Evolutionary conservation across 1,140 invertebrate species (phyloP).

Genomic region (Trachymyrmex cornetzi): DNA sequence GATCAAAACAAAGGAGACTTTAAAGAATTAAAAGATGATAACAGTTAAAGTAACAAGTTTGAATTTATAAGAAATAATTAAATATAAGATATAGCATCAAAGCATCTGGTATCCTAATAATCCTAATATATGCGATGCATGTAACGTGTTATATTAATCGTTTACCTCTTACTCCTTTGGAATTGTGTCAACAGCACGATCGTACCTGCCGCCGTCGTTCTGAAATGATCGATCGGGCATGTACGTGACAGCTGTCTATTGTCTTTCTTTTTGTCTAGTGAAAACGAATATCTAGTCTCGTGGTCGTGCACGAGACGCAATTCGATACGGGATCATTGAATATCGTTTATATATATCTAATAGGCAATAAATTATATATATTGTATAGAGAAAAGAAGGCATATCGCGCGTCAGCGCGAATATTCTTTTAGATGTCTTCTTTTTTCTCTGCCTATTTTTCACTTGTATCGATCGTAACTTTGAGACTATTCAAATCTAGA

Average conservation of each 20-base stretch:
- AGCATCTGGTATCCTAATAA: no score
- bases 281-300: constrained; percentile 25
- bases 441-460: neutral
- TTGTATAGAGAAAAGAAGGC: neutral
- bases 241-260: constrained; percentile 53
- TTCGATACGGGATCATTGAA: constrained; percentile 26
- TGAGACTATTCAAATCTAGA: constrained; percentile 6
- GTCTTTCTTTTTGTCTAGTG: constrained; percentile 31
- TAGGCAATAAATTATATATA: neutral
- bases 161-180: constrained; percentile 13
- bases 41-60: no score
- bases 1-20: neutral
- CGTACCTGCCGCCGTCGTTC: constrained; percentile 41
- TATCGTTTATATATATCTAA: neutral
- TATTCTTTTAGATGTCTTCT: neutral
- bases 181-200: constrained; percentile 48
- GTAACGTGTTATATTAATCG: neutral
- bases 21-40: no score
- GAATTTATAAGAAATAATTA: no score
- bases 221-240: constrained; percentile 39
- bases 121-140: neutral
- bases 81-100: no score
- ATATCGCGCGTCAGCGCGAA: neutral
- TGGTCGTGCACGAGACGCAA: constrained; percentile 2
- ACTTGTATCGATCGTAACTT: constrained; percentile 7